Evolutionary conservation across 2,113 vertebrate species (phyloP).

Genomic region (Engystomops pustulosus): DNA sequence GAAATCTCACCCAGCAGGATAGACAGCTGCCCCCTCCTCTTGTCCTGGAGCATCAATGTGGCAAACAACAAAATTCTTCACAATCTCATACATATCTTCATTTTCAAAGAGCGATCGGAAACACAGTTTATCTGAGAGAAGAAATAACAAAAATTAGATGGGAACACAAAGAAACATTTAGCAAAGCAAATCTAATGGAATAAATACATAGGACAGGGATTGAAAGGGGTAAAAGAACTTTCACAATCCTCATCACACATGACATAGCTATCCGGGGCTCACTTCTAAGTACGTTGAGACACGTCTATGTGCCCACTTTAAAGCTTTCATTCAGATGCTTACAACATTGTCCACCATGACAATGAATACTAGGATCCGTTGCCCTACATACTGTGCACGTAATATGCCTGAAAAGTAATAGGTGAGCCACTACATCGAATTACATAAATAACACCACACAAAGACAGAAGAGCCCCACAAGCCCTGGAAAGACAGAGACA

Average conservation of each 20-base stretch:
- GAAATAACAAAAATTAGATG: too few species aligned
- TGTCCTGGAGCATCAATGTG: conserved; percentile 88
- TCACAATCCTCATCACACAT: too few species aligned
- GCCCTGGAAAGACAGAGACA: not conserved
- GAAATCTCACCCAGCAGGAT: conserved; percentile 78
- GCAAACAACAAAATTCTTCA: conserved; percentile 89
- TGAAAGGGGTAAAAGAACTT: too few species aligned
- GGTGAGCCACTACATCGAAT: too few species aligned
- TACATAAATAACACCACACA: not conserved
- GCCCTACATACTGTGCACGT: too few species aligned
- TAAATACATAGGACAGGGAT: too few species aligned
- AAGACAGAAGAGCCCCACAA: not conserved
- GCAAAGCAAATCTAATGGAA: too few species aligned
- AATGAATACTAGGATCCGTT: not conserved
- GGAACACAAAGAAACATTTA: too few species aligned
- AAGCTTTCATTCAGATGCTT: not conserved
- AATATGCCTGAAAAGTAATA: too few species aligned
- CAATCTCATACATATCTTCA: conserved; percentile 93
- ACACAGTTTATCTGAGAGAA: conserved; percentile 85
- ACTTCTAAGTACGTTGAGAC: too few species aligned
- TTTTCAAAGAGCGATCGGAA: conserved; percentile 86
- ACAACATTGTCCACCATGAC: not conserved
- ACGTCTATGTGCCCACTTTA: too few species aligned
- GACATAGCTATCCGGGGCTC: too few species aligned
- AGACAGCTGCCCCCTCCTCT: conserved; percentile 82